phyloP scores from a whole-genome alignment of 2,888 invertebrate genomes.

The Heliconius aoede region DNA sequence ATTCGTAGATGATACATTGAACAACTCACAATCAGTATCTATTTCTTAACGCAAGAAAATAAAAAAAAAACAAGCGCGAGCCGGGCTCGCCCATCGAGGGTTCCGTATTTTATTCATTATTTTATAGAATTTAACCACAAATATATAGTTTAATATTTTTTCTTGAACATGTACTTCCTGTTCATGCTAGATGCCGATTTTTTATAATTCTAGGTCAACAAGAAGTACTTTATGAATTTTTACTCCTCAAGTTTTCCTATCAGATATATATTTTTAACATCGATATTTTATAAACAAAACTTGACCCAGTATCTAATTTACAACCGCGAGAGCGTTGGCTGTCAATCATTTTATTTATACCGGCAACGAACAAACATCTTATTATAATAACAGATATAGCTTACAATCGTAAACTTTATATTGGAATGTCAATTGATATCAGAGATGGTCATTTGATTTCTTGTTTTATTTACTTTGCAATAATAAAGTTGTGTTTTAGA shows the following conservation, averaged over 20 bases:
- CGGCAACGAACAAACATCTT: not conserved
- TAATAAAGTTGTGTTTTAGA: not conserved
- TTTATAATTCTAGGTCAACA: too few species aligned
- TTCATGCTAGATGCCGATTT: too few species aligned
- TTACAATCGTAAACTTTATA: not conserved
- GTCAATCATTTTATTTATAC: slow-evolving; percentile 15
- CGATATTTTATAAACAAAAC: not conserved
- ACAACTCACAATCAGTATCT: not conserved
- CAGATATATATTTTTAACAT: too few species aligned
- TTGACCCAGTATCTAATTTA: not conserved
- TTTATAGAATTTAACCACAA: too few species aligned
- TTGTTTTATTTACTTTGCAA: too few species aligned
- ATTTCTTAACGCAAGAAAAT: not conserved
- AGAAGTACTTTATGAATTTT: too few species aligned
- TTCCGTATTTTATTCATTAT: too few species aligned
- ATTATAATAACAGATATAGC: not conserved
- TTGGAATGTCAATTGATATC: not conserved
- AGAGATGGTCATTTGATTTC: not conserved
- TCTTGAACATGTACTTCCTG: too few species aligned
- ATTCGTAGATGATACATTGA: slow-evolving; percentile 12
- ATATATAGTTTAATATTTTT: too few species aligned
- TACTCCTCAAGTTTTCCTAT: too few species aligned
- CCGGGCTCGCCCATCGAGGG: too few species aligned
- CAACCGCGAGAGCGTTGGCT: not conserved
- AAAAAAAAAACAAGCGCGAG: not conserved